Percentiles rank a stretch among this genome's conserved stretches.
Conservation (phyloP, 2,113 vertebrate genomes). For the Quiscalus mexicanus region DNA sequence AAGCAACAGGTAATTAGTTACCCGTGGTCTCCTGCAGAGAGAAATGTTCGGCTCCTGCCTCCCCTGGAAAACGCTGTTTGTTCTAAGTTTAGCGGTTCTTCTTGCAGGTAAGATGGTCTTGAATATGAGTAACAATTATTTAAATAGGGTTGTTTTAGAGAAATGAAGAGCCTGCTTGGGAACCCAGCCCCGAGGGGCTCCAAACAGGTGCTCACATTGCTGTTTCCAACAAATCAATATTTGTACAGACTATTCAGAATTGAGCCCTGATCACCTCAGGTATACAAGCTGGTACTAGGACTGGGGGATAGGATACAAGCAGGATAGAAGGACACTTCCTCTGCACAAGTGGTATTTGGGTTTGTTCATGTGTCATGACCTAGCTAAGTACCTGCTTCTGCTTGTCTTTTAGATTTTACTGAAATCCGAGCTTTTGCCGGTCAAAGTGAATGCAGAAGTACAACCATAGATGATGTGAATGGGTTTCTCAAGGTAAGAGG, state of each 20-base stretch:
- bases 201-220: rapidly evolving
- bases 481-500: neutral
- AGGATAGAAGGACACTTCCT: neutral
- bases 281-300: neutral
- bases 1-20: neutral
- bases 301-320: neutral
- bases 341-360: neutral
- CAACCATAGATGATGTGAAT: neutral
- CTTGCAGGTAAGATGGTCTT: slow-evolving; percentile 33
- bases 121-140: neutral
- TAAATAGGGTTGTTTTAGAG: neutral
- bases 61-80: neutral
- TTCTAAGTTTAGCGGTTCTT: neutral
- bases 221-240: neutral
- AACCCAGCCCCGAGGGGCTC: rapidly evolving
- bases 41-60: neutral
- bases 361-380: neutral
- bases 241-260: neutral
- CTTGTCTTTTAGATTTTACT: neutral
- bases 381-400: neutral
- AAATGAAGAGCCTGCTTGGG: neutral
- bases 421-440: neutral
- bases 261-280: neutral
- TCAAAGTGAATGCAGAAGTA: neutral
- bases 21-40: neutral